Base-by-base conservation (phyloP, 1,140 invertebrate species). In the Magallana angulata region DNA sequence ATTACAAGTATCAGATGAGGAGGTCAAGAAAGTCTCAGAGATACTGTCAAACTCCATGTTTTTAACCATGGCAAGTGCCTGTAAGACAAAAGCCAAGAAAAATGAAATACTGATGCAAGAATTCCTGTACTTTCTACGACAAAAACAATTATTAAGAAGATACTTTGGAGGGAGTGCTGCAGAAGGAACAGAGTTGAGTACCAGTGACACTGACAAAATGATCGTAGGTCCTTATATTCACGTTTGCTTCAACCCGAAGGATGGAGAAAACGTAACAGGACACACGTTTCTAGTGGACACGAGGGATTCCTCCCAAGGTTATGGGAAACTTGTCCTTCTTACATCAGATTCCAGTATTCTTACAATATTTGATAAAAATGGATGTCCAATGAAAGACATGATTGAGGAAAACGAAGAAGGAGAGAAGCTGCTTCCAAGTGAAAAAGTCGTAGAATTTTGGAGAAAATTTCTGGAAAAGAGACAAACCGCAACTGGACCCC, bases 151-250 rank as follows among this genome's bases (percentile, higher is more conserved):
- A 9, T 14, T 86, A n/a, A 57, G 48, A 7, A 30, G 85, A 62
- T 86, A 62, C 56, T 86, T 82, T 62, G 85, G 85, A 60, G 85
- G 85, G 18, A 86, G 85, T 62, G 24, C 85, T 56, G 71, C 76
- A n/a, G 85, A 86, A 36, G 85, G 85, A 56, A 86, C 85, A 12
- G 56, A 60, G 14, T 16, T 86, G 16, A 36, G 18, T 16, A 58
- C 76, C 24, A 86, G 85, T 48, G 85, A 86, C 62, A 56, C 62
- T n/a, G 85, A 86, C 36, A 86, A 86, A 57, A 86, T 86, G 85
- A 86, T 86, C 9, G 85, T 82, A 57, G 4, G 8, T 3, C 16
- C 76, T 12, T 82, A 86, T 56, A 86, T 86, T 16, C 48, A 71
- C 16, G 85, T 60, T 11, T 86, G 85, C 14, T 18, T 1, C 7